Evolutionary conservation across 2,888 invertebrate genomes (phyloP).

Genomic region (Drosophila peninsularis): DNA sequence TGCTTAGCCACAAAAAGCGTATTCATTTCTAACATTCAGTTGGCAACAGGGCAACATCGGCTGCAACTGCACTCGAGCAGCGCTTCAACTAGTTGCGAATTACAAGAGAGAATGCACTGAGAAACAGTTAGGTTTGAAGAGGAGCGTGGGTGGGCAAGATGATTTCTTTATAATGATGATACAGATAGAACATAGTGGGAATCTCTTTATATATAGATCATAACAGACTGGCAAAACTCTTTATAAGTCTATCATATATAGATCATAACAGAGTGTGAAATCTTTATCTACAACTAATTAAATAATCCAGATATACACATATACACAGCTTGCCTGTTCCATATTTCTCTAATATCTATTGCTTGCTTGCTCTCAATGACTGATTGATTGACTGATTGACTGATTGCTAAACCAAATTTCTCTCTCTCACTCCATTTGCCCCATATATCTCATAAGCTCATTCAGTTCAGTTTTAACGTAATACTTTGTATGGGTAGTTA

Average conservation of each 20-base stretch:
- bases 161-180: background rate
- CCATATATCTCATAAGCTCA: background rate
- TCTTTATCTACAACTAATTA: no score
- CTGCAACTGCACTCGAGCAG: background rate
- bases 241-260: no score
- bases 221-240: background rate
- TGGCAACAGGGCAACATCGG: slow-evolving; percentile 6
- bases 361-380: background rate
- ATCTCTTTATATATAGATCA: background rate
- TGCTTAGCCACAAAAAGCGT: background rate
- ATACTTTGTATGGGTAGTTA: slow-evolving; percentile 18
- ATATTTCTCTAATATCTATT: background rate
- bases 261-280: no score
- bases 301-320: no score
- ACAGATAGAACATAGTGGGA: no score
- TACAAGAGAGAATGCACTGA: background rate
- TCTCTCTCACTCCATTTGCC: background rate
- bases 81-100: slow-evolving; percentile 16
- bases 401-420: background rate
- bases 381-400: no score
- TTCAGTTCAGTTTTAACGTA: background rate
- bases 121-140: background rate
- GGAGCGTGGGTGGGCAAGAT: background rate
- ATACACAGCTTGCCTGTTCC: background rate
- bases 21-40: background rate